Percentiles rank a stretch among this genome's conserved stretches.
These are phyloP conservation scores for Cariama cristata DNA, from an alignment of 2,113 vertebrate genomes.

Conservation along the genomic window DNA sequence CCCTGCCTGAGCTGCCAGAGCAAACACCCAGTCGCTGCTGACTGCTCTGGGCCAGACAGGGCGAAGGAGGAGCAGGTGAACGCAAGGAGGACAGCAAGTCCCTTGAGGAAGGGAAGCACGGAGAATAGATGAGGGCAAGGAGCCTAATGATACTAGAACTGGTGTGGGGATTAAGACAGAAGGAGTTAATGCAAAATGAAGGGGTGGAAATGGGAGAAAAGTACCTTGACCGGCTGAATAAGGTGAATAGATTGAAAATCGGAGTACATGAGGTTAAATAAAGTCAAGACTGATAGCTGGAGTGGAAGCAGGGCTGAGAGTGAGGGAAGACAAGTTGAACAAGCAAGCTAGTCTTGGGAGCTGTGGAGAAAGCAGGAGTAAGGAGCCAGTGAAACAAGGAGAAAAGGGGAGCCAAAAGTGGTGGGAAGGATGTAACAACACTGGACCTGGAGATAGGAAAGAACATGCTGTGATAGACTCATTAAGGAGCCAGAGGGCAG, in stretches of 20 bases:
- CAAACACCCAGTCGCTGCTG: rapidly evolving
- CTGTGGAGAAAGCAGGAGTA: neutral
- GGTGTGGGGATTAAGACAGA: neutral
- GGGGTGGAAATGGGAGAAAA: neutral
- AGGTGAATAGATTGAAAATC: neutral
- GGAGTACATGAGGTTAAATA: neutral
- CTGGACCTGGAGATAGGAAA: neutral
- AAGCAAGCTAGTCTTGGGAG: neutral
- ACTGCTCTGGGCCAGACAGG: neutral
- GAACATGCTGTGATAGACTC: neutral
- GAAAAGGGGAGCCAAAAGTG: neutral
- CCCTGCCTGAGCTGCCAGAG: neutral
- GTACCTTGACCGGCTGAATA: neutral
- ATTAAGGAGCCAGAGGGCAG: neutral
- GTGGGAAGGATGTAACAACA: neutral
- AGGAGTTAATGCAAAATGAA: neutral
- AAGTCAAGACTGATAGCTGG: neutral
- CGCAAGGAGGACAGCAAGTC: neutral
- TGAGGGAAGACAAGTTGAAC: neutral
- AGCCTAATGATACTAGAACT: neutral
- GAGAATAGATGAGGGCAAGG: neutral
- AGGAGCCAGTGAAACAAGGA: neutral
- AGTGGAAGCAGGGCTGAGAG: neutral
- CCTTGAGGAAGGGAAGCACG: neutral
- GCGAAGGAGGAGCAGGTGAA: neutral